Conservation (phyloP, 2,797 vertebrate species). For the Synaphobranchus kaupii region DNA sequence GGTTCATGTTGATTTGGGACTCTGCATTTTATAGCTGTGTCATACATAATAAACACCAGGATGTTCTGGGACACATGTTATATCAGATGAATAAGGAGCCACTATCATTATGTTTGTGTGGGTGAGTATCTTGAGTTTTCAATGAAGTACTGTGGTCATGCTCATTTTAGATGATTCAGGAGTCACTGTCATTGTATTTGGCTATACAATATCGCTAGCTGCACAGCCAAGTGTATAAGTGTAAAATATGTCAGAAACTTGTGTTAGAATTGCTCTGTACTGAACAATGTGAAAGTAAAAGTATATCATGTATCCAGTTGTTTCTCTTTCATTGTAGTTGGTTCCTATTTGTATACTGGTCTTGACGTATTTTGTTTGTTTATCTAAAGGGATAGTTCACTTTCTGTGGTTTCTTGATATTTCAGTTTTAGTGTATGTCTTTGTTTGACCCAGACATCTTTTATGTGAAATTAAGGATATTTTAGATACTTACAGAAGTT, state of each 20-base stretch:
- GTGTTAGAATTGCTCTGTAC: conserved; percentile 81
- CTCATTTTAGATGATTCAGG: conserved; percentile 49
- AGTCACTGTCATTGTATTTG: conserved; percentile 53
- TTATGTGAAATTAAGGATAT: too few species aligned
- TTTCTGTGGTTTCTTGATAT: too few species aligned
- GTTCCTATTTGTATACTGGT: not conserved
- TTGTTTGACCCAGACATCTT: too few species aligned
- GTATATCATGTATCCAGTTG: conserved; percentile 73
- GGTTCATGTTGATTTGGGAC: conserved; percentile 42
- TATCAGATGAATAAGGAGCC: conserved; percentile 62
- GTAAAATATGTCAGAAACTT: conserved; percentile 78
- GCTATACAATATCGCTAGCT: conserved; percentile 75
- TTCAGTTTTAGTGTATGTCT: too few species aligned
- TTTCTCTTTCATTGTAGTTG: conserved; percentile 1
- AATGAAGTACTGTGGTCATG: conserved; percentile 25
- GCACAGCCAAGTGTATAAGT: conserved; percentile 78
- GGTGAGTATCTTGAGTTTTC: conserved; percentile 29
- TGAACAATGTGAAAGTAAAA: conserved; percentile 85
- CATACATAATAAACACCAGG: conserved; percentile 45
- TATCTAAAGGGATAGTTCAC: not conserved
- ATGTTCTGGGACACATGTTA: conserved; percentile 64
- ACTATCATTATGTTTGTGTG: conserved; percentile 45
- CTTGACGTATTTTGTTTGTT: not conserved
- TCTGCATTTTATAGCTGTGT: conserved; percentile 21
- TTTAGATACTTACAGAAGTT: too few species aligned